phyloP scores from a whole-genome alignment of 2,888 invertebrate genomes.

The Hirtodrosophila alboralis region DNA sequence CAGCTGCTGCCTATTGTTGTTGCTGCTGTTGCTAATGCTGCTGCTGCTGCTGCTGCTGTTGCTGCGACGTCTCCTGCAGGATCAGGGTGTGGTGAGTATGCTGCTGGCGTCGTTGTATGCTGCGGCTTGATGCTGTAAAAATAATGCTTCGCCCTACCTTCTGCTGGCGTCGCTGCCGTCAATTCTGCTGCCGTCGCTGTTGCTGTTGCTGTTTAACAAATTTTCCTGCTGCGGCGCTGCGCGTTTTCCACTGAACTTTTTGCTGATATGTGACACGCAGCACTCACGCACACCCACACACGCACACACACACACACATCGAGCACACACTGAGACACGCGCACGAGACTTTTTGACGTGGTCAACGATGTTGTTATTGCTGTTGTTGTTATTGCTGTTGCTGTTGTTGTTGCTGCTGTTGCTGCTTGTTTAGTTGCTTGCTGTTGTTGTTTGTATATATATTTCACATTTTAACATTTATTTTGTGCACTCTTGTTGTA shows the following conservation, averaged over 20 bases:
- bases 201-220: constrained; percentile 26
- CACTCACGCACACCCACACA: constrained; percentile 39
- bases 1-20: constrained; percentile 52
- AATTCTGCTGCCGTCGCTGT: constrained; percentile 22
- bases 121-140: constrained; percentile 60
- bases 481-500: constrained; percentile 25
- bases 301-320: constrained; percentile 30
- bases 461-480: constrained; percentile 51
- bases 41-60: constrained; percentile 21
- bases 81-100: constrained; percentile 83
- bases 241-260: constrained; percentile 46
- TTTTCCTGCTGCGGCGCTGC: constrained; percentile 33
- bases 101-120: constrained; percentile 46
- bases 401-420: constrained; percentile 17
- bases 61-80: constrained; percentile 59
- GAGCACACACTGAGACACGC: constrained; percentile 45
- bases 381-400: constrained; percentile 28
- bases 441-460: constrained; percentile 34
- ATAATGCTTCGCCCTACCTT: constrained; percentile 65
- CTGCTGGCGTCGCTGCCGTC: constrained; percentile 57
- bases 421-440: constrained; percentile 26
- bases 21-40: constrained; percentile 29
- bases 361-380: constrained; percentile 32
- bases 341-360: constrained; percentile 46
- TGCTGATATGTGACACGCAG: constrained; percentile 70